Base-by-base conservation (phyloP, 30 jellyfish, hydroid and myxozoan species). In the Aurelia sp. region DNA sequence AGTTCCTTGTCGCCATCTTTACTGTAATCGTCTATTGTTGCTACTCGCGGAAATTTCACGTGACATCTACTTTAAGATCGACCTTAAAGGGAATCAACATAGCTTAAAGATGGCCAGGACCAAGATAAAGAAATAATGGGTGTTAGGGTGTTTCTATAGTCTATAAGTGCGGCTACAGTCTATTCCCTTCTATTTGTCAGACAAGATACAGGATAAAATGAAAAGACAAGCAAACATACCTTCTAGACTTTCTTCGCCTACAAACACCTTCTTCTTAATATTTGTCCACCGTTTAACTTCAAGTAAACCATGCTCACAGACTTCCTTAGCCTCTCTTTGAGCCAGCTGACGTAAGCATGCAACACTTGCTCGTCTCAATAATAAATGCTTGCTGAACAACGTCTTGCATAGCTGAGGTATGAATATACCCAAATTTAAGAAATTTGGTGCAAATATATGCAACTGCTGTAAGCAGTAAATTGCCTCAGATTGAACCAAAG, bases 401-500 rank as follows among this genome's bases (percentile, higher is more conserved):
- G 89, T 85, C 40, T 82, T 53, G 70, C 99, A 94, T 18, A 94
- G 68, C 53, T 88, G 96, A 12, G 99, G 99, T 13, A 94, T 87
- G 47, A 94, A 62, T 17, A 82, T 76, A 37, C 83, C 79, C 81
- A 94, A 65, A 61, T 94, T 94, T 30, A 94, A 97, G 70, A 94
- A 92, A 66, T 94, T 85, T 4, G 99, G 99, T 13, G 99, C 99
- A 81, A 94, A 94, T 13, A 94, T 78, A 65, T 94, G 99, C 48
- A 94, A 84, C 50, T 94, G 99, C 23, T 94, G 99, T 17, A 94
- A 88, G 75, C 99, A 94, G 59, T 87, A 67, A 13, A 94, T 89
- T 11, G 97, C 96, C 76, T 94, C 99, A n/a, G 99, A 84, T 80
- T 85, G 99, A 16, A 94, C 99, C 63, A 94, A 79, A n/a, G 99